Conservation (phyloP, 2,113 vertebrate genomes). For the Speoplatyrhinus poulsoni region DNA sequence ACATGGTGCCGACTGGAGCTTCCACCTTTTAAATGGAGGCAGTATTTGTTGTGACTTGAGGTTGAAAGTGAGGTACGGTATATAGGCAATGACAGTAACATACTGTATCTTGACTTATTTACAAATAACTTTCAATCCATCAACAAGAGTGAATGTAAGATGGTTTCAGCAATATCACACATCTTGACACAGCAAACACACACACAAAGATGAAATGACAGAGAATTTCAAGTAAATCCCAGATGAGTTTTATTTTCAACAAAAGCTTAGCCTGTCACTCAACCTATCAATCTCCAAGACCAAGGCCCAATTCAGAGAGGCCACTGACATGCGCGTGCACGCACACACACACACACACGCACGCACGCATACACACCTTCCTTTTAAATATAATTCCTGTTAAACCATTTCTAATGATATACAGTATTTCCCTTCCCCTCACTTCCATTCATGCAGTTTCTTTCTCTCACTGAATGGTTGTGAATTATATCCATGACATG, state of each 20-base stretch:
- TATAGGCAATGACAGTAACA: slow-evolving; percentile 8
- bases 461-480: not conserved
- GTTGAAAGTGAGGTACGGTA: no score
- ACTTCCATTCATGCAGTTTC: slow-evolving; percentile 3
- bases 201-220: slow-evolving; percentile 28
- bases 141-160: not conserved
- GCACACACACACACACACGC: slow-evolving; percentile 13
- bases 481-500: no score
- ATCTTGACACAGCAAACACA: not conserved
- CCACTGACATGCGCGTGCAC: slow-evolving; percentile 7
- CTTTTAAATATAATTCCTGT: slow-evolving; percentile 9
- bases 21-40: slow-evolving; percentile 33
- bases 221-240: slow-evolving; percentile 27
- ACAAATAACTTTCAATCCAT: not conserved
- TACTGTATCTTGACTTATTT: not conserved
- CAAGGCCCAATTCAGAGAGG: not conserved
- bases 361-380: slow-evolving; percentile 19
- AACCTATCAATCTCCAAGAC: not conserved
- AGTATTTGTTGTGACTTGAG: slow-evolving; percentile 3
- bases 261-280: slow-evolving; percentile 39
- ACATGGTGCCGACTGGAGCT: slow-evolving; percentile 42
- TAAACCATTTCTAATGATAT: slow-evolving; percentile 23
- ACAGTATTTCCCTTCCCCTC: not conserved
- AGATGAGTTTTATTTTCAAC: slow-evolving; percentile 16
- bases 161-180: slow-evolving; percentile 6